A percentile compares a stretch with the other conserved stretches of the same genome.
Conservation (phyloP, 1,140 invertebrate genomes). For the Eueides isabella region DNA sequence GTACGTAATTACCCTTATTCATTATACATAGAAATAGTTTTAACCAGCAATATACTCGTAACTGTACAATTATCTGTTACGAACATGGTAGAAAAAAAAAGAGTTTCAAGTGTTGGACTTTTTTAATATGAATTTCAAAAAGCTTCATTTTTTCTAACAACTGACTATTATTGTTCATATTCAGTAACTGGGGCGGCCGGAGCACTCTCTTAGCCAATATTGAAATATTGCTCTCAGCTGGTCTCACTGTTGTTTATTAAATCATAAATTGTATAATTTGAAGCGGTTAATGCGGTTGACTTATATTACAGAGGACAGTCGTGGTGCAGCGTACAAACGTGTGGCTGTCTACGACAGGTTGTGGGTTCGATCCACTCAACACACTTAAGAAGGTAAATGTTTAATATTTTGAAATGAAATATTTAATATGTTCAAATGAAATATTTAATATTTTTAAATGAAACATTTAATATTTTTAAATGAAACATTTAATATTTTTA, state of each 20-base stretch:
- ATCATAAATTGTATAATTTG: conserved; percentile 6
- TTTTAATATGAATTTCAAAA: conserved; percentile 12
- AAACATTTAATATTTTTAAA: too few species aligned
- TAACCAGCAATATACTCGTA: not conserved
- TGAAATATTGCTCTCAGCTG: not conserved
- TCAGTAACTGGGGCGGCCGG: not conserved
- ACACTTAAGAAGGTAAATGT: too few species aligned
- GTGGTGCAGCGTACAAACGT: too few species aligned
- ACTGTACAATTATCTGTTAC: not conserved
- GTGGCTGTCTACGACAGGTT: too few species aligned
- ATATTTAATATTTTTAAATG: too few species aligned
- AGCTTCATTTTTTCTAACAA: conserved; percentile 12
- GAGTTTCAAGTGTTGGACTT: conserved; percentile 7
- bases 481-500: too few species aligned
- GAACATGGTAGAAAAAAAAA: not conserved
- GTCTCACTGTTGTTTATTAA: not conserved
- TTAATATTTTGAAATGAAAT: too few species aligned
- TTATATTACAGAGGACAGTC: not conserved
- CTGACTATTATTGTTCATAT: conserved; percentile 5
- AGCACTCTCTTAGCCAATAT: conserved; percentile 4
- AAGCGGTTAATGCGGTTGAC: not conserved
- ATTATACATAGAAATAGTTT: too few species aligned
- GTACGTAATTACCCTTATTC: too few species aligned
- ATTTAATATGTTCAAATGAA: too few species aligned
- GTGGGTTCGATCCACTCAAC: too few species aligned